Evolutionary conservation across 2,888 invertebrate species (phyloP), one percentile per base, ranked within the genome.

Genomic region (Eudasyphora cyanicolor): DNA sequence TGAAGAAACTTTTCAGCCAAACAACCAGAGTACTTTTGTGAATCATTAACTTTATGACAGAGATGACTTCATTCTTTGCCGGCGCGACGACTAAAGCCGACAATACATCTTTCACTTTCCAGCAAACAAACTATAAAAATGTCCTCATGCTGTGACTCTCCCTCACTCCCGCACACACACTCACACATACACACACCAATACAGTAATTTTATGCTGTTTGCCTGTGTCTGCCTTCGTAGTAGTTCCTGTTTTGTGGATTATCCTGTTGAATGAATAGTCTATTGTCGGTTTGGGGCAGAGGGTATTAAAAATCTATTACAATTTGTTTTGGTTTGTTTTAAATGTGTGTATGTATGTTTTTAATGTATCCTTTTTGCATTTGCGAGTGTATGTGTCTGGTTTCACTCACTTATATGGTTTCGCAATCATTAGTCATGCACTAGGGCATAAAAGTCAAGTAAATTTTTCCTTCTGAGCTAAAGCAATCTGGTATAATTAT

Each of bases 371-470:
- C 49, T 19, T 49, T 6, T n/a, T 6, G 49, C 19, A 2, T 17
- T n/a, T 17, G 54, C 54, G 24, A 21, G 54, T 54, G 54, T 54
- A 8, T 19, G 54, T 54, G 24, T 24, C 10, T 21, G 38, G 8
- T 24, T 4, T 54, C 12, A 24, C 19, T 38, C 38, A 38, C 19
- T 35, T 64, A 38, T 54, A 54, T 38, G 74, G 45, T 73, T 74
- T 60, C 45, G 42, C 29, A 74, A 49, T 49, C 74, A 74, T 62
- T 49, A 62, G 45, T 74, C 62, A 62, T 62, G 74, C 24, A 74
- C 8, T 45, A 21, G n/a, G 38, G 45, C 74, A 19, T 45, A 62
- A 74, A 74, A 62, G 8, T n/a, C n/a, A n/a, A n/a, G n/a, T n/a
- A n/a, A n/a, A n/a, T n/a, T n/a, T n/a, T n/a, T n/a, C n/a, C n/a